Percentiles rank a stretch among this genome's conserved stretches.
phyloP scores from a whole-genome alignment of 1,140 invertebrate species.

The Euura saliciscinereae region DNA sequence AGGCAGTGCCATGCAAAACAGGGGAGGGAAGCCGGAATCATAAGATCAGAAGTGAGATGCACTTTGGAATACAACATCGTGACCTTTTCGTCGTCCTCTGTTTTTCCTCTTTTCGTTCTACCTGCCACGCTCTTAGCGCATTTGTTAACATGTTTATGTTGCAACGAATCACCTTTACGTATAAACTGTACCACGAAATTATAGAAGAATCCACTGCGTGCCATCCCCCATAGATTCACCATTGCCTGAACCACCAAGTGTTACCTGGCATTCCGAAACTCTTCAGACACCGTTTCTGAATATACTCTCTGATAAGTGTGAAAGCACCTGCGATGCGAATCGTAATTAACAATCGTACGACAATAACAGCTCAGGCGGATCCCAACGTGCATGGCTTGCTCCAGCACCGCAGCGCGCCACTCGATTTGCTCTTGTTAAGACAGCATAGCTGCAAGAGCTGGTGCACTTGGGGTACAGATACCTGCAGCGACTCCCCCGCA shows the following conservation, averaged over 20 bases:
- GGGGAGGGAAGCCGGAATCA: constrained; percentile 25
- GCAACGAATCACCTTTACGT: too few relatives aligned
- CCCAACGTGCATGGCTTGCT: constrained; percentile 16
- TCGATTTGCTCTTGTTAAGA: constrained; percentile 58
- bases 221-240: too few relatives aligned
- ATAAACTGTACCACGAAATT: too few relatives aligned
- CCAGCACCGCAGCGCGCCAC: constrained; percentile 31
- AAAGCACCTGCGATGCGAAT: constrained; percentile 25
- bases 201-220: too few relatives aligned
- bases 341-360: not conserved
- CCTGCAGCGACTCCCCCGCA: not conserved
- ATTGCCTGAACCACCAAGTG: too few relatives aligned
- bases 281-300: too few relatives aligned
- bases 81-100: not conserved
- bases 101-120: not conserved
- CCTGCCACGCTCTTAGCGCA: not conserved
- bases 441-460: constrained; percentile 44
- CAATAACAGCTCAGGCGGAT: not conserved
- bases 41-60: constrained; percentile 19
- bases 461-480: not conserved
- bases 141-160: too few relatives aligned
- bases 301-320: too few relatives aligned
- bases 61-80: constrained; percentile 25
- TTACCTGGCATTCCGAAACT: too few relatives aligned
- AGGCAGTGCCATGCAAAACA: constrained; percentile 25